phyloP scores from a whole-genome alignment of 2,888 invertebrate species.

The Hetaerina titia region DNA sequence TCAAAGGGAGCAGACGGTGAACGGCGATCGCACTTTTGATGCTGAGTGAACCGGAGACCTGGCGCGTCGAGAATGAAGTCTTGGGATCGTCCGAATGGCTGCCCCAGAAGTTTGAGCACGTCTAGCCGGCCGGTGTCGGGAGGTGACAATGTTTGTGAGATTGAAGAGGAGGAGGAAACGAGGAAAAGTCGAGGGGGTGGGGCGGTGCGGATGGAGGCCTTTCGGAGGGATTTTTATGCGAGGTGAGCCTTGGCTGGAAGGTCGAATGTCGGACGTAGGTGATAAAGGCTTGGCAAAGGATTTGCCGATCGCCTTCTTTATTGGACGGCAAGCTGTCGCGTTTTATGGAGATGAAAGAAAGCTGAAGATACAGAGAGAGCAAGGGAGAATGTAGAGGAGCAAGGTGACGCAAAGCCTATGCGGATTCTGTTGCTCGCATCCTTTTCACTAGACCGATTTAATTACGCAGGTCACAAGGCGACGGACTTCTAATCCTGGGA shows the following conservation, averaged over 20 bases:
- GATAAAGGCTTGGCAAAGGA: neutral
- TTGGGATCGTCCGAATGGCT: neutral
- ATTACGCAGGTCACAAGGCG: neutral
- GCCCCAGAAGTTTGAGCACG: neutral
- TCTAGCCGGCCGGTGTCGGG: neutral
- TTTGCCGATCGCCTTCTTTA: slow-evolving; percentile 23
- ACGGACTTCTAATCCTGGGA: too few species aligned
- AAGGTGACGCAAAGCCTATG: neutral
- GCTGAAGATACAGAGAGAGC: neutral
- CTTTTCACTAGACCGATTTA: neutral
- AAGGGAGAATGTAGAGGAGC: neutral
- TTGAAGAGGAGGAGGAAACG: neutral
- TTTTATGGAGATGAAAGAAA: slow-evolving; percentile 37
- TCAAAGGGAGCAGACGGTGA: neutral
- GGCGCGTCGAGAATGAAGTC: neutral
- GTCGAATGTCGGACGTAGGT: neutral
- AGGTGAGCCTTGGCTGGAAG: neutral
- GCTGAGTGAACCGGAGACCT: neutral
- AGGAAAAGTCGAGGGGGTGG: neutral
- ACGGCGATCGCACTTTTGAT: neutral
- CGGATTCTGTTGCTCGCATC: neutral
- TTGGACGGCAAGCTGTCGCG: neutral
- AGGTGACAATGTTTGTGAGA: slow-evolving; percentile 12
- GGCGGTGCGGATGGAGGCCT: neutral
- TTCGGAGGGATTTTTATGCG: neutral